A percentile compares a stretch with the other conserved stretches of the same genome.
Evolutionary conservation across 2,888 invertebrate species (phyloP).

Genomic region (Synanthedon vespiformis): DNA sequence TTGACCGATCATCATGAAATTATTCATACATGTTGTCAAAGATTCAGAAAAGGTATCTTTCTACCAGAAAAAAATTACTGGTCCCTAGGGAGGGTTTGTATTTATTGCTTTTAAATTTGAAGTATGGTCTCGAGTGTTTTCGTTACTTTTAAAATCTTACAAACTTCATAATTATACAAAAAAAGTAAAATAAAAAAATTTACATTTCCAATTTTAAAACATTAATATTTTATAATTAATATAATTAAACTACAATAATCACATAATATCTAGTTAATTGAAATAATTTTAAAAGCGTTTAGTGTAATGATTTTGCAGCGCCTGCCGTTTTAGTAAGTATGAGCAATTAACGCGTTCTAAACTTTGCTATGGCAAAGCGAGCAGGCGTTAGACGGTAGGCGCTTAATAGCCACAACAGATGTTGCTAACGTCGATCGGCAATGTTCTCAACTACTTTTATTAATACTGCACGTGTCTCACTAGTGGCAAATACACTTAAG

Average conservation of each 20-base stretch:
- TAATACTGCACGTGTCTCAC: conserved; percentile 3
- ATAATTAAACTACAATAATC: neutral
- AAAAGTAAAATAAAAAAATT: too few relatives aligned
- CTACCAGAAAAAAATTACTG: too few relatives aligned
- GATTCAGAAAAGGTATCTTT: too few relatives aligned
- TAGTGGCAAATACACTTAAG: neutral
- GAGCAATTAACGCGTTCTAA: conserved; percentile 33
- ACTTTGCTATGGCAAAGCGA: conserved; percentile 27
- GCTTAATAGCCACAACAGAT: conserved; percentile 18
- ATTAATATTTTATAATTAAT: too few relatives aligned
- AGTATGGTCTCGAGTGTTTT: too few relatives aligned
- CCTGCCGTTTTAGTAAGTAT: conserved; percentile 29
- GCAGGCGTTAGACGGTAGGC: conserved; percentile 22
- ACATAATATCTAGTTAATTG: neutral
- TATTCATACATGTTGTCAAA: too few relatives aligned
- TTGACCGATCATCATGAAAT: too few relatives aligned
- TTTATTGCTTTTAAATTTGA: too few relatives aligned
- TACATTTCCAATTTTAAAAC: too few relatives aligned
- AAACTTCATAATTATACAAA: too few relatives aligned
- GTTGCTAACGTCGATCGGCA: conserved; percentile 16
- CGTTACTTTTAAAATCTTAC: too few relatives aligned
- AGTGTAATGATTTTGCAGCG: conserved; percentile 13
- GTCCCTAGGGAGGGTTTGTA: too few relatives aligned
- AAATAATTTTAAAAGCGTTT: conserved; percentile 8
- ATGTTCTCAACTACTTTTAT: conserved; percentile 10